Base-by-base conservation (phyloP, 2,113 vertebrate genomes). In the Vulpes vulpes region DNA sequence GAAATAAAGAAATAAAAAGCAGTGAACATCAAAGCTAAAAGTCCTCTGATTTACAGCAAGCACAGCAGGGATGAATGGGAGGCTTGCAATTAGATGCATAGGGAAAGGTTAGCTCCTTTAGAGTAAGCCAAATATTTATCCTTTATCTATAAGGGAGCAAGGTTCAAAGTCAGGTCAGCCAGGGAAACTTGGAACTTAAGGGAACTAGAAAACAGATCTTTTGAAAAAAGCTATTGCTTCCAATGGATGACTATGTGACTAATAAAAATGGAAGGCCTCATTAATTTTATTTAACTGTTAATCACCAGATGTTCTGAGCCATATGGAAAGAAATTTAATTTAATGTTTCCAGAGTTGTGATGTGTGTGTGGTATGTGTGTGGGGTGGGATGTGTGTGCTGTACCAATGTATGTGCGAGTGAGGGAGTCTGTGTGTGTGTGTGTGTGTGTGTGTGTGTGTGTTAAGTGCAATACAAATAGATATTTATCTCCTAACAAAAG, bases 231-330 rank as follows among this genome's bases (percentile, higher is more conserved):
- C 32, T 59, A 35, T 43, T 95, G 60, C 51, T 96, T 89, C 35
- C 55, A 62, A 11, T 27, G 53, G 30, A 12, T 79, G 82, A 80
- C 30, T 69, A 38, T 60, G 11, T n/a, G 57, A 59, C 73, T 76
- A 89, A 89, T 95, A 57, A 87, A 93, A 95, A 32, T 55, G 43
- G 49, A 96, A 89, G 8, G 2, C 2, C 32, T 82, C 32, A 19
- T 84, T 97, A 92, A 94, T 97, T 96, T 92, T 96, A 95, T 92
- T 96, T 96, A 79, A 92, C 38, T 89, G 35, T 71, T 92, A 73
- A 76, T 92, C 62, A 84, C 79, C 73, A 95, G 73, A 96, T 96
- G 60, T 94, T 96, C 60, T 65, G 25, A 96, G 71, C 43, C 91
- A 94, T 67, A 74, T 78, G 23, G 82, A 91, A 57, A 94, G 80